Evolutionary conservation across 2,888 invertebrate species (phyloP).

Genomic region (Machimus rusticus): DNA sequence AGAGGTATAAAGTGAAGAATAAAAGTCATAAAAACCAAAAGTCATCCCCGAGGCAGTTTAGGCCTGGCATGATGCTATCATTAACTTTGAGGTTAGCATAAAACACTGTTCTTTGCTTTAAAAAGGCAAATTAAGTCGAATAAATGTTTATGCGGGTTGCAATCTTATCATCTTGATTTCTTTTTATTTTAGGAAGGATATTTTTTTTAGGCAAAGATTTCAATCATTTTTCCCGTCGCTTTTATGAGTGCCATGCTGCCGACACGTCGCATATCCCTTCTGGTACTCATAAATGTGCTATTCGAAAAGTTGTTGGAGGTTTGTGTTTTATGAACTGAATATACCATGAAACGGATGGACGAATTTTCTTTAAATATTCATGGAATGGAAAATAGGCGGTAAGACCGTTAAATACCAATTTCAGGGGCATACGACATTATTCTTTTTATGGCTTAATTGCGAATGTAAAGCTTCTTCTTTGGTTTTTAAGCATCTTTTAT

Average conservation of each 20-base stretch:
- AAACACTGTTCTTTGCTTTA: background rate
- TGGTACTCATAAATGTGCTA: background rate
- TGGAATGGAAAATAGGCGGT: background rate
- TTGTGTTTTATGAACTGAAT: background rate
- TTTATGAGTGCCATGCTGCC: background rate
- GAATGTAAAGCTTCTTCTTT: background rate
- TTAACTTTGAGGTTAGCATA: background rate
- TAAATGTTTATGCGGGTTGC: background rate
- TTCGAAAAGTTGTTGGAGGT: background rate
- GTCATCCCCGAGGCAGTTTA: background rate
- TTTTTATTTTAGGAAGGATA: background rate
- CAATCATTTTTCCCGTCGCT: background rate
- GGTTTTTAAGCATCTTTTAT: background rate
- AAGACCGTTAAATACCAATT: background rate
- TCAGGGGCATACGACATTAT: background rate
- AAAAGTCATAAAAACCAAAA: background rate
- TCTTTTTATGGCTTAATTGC: background rate
- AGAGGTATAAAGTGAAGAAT: background rate
- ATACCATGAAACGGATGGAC: background rate
- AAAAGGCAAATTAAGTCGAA: background rate
- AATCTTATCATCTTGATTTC: background rate
- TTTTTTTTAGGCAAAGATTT: background rate
- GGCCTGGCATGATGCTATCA: background rate
- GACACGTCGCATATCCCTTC: background rate
- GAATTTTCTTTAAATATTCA: background rate